A percentile compares a stretch with the other conserved stretches of the same genome.
phyloP scores from a whole-genome alignment of 2,888 invertebrate species.

The Lasius platythorax region DNA sequence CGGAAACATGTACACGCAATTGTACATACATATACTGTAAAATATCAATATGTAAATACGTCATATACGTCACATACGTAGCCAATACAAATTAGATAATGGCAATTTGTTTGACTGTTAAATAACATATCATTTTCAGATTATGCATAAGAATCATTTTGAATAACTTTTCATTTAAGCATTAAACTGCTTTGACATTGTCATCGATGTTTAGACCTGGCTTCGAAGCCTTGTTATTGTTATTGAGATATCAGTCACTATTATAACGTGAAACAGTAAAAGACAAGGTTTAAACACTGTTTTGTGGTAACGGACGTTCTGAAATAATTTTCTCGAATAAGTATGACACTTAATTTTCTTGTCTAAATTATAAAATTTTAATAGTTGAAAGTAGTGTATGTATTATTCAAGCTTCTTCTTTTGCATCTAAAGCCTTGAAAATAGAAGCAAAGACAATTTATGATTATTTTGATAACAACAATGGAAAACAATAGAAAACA shows the following conservation, averaged over 20 bases:
- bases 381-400: neutral
- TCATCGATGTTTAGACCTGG: neutral
- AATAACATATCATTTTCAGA: no score
- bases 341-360: no score
- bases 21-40: neutral
- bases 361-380: neutral
- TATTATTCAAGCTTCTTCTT: neutral
- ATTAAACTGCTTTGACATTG: neutral
- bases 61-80: neutral
- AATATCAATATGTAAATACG: neutral
- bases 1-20: no score
- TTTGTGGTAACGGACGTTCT: neutral
- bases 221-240: neutral
- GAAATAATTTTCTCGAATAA: neutral
- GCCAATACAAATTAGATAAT: neutral
- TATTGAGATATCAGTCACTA: neutral
- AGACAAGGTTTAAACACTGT: neutral
- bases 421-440: neutral
- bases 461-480: neutral
- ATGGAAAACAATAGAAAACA: no score
- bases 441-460: neutral
- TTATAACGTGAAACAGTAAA: neutral
- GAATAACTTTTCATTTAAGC: neutral
- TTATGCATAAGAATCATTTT: neutral
- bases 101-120: neutral